These are phyloP conservation scores for Diachasma alloeum DNA, from an alignment of 1,140 invertebrate species.

Conservation along the genomic window DNA sequence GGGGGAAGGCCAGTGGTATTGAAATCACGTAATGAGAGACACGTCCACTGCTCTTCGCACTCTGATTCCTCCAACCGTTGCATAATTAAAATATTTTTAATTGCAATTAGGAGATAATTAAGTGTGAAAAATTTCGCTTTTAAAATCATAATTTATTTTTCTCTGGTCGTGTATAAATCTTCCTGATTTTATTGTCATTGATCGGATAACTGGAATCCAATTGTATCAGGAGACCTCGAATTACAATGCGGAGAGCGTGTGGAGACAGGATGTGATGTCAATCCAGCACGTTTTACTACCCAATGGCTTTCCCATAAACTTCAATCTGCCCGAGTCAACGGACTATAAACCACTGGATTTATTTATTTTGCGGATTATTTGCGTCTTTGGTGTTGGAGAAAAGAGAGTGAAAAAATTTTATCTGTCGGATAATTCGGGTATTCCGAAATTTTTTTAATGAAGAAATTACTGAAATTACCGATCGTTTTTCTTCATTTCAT, in stretches of 20 bases:
- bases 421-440: no score
- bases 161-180: no score
- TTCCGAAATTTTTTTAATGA: no score
- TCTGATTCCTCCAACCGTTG: not conserved
- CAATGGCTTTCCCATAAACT: conserved; percentile 1
- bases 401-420: no score
- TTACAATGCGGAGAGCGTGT: not conserved
- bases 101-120: no score
- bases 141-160: no score
- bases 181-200: not conserved
- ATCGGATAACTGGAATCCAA: not conserved
- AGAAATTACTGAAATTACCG: no score
- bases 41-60: not conserved
- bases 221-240: not conserved
- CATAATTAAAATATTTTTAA: not conserved
- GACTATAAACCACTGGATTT: not conserved
- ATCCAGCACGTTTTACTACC: not conserved
- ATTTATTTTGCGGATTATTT: not conserved
- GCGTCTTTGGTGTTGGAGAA: no score
- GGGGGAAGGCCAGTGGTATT: not conserved
- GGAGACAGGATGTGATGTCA: not conserved
- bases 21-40: not conserved
- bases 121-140: no score
- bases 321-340: not conserved
- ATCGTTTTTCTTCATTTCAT: no score